phyloP scores from a whole-genome alignment of 2,113 vertebrate genomes.

The Oreochromis tanganicae region DNA sequence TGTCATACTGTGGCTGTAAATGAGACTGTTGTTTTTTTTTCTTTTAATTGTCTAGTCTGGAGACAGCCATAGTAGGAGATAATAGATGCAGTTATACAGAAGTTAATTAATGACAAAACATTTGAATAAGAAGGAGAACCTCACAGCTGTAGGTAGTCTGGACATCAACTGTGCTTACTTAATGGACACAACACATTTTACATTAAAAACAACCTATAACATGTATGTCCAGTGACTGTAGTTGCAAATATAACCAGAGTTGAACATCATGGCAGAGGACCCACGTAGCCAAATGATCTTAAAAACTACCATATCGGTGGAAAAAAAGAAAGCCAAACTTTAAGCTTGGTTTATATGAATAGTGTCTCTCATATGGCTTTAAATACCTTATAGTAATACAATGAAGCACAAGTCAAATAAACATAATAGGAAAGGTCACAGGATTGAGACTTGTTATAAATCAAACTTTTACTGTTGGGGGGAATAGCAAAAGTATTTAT shows the following conservation, averaged over 20 bases:
- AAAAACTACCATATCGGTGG: neutral
- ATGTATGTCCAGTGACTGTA: neutral
- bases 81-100: neutral
- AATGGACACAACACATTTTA: neutral
- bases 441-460: neutral
- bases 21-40: accelerated
- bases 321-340: neutral
- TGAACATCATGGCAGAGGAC: neutral
- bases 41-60: neutral
- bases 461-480: neutral
- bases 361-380: neutral
- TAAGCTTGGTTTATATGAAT: neutral
- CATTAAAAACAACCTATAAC: neutral
- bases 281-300: neutral
- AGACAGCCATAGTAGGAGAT: neutral
- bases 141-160: neutral
- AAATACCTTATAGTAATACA: neutral
- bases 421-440: neutral
- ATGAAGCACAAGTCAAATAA: neutral
- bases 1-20: neutral
- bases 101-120: neutral
- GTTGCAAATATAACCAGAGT: neutral
- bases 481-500: neutral
- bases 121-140: neutral
- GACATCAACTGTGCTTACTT: neutral